A percentile compares a stretch with the other conserved stretches of the same genome.
Evolutionary conservation across 2,888 invertebrate species (phyloP).

Genomic region (Patella depressa): DNA sequence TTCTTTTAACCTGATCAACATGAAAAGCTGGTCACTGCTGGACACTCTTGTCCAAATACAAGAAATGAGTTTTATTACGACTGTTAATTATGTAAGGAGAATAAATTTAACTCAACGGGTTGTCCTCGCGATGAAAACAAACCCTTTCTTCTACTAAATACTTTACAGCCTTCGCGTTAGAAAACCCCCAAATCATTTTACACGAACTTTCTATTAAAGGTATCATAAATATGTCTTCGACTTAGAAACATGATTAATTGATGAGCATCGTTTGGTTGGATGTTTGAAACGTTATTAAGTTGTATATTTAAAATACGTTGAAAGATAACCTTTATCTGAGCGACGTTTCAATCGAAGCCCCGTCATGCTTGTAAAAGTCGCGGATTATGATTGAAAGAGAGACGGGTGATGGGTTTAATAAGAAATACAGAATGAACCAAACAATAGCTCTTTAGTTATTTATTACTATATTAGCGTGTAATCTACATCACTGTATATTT

Average conservation of each 20-base stretch:
- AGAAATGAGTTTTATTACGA: not conserved
- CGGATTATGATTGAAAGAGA: too few species aligned
- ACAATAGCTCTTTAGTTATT: too few species aligned
- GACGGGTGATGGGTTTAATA: too few species aligned
- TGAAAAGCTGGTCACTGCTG: slow-evolving; percentile 5
- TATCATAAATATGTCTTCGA: not conserved
- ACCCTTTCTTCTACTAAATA: slow-evolving; percentile 8
- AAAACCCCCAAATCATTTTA: too few species aligned
- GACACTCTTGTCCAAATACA: not conserved
- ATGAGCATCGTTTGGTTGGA: not conserved
- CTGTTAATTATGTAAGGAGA: slow-evolving; percentile 1
- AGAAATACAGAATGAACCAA: too few species aligned
- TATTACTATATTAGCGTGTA: too few species aligned
- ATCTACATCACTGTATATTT: too few species aligned
- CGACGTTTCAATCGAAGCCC: too few species aligned
- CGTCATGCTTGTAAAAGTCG: too few species aligned
- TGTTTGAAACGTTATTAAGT: slow-evolving; percentile 4
- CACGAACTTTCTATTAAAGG: too few species aligned
- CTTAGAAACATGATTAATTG: not conserved
- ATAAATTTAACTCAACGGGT: not conserved
- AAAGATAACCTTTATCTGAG: not conserved
- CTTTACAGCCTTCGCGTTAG: not conserved
- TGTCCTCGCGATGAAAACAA: slow-evolving; percentile 2
- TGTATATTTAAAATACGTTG: not conserved
- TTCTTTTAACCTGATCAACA: slow-evolving; percentile 8